Percentiles rank a stretch among this genome's conserved stretches.
phyloP scores from a whole-genome alignment of 2,888 invertebrate species.

The Phrixothrix hirtus region DNA sequence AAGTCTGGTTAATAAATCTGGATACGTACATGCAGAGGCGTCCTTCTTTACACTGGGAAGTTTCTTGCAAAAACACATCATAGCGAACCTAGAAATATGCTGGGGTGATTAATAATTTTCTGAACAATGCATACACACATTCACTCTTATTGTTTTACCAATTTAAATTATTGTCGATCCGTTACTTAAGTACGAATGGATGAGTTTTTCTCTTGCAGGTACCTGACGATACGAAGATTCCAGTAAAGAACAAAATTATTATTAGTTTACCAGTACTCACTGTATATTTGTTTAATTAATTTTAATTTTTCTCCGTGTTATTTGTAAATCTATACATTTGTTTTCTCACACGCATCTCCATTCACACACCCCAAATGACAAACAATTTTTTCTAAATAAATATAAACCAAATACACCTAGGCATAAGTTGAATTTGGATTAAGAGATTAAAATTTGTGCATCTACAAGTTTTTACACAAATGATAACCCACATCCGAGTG shows the following conservation, averaged over 20 bases:
- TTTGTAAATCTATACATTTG: conserved; percentile 21
- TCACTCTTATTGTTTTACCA: conserved; percentile 47
- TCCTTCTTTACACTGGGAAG: conserved; percentile 47
- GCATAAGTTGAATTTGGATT: no score
- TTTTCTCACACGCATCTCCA: conserved; percentile 41
- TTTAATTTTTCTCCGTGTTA: conserved; percentile 22
- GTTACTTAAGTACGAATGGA: conserved; percentile 20
- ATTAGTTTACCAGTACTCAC: conserved; percentile 40
- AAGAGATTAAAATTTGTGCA: no score
- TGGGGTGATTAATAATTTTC: conserved; percentile 66
- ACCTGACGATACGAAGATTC: conserved; percentile 29
- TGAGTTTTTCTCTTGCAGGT: conserved; percentile 25
- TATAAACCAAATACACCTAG: no score
- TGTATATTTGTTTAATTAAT: conserved; percentile 26
- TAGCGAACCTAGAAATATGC: conserved; percentile 65
- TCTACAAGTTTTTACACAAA: no score
- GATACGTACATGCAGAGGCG: conserved; percentile 58
- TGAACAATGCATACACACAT: conserved; percentile 57
- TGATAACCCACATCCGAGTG: no score
- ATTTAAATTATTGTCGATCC: conserved; percentile 21
- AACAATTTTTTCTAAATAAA: conserved; percentile 9
- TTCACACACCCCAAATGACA: conserved; percentile 50
- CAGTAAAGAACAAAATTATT: conserved; percentile 43
- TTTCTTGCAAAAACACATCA: conserved; percentile 55
- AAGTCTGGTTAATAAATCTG: conserved; percentile 48